These are phyloP conservation scores for Pseudomyrmex pallidus DNA, from an alignment of 1,140 invertebrate genomes.

Conservation along the genomic window DNA sequence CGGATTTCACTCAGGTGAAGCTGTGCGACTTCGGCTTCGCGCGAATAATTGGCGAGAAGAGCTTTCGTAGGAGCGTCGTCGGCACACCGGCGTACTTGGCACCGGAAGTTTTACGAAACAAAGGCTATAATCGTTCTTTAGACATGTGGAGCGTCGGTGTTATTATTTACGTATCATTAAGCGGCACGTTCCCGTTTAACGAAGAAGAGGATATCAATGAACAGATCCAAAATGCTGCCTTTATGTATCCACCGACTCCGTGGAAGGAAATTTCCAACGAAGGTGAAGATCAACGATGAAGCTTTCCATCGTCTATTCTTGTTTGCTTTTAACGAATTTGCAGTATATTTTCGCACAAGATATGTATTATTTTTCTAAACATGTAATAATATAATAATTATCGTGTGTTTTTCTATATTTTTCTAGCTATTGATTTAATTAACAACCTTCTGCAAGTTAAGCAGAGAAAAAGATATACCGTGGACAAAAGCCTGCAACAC, in stretches of 20 bases:
- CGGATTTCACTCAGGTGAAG: slow-evolving; percentile 98
- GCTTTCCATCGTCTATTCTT: not conserved
- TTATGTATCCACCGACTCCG: slow-evolving; percentile 99
- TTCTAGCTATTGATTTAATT: slow-evolving; percentile 99
- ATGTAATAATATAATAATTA: slow-evolving; percentile 1
- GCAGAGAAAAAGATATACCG: slow-evolving; percentile 97
- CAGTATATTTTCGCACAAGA: slow-evolving; percentile 6
- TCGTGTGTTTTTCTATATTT: slow-evolving; percentile 78
- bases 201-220: slow-evolving; percentile 99
- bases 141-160: slow-evolving; percentile 99
- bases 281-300: slow-evolving; percentile 88
- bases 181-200: slow-evolving; percentile 99
- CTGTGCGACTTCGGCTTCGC: slow-evolving; percentile 99
- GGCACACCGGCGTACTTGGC: slow-evolving; percentile 99
- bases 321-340: slow-evolving; percentile 1
- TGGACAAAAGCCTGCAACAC: slow-evolving; percentile 98
- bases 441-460: slow-evolving; percentile 99
- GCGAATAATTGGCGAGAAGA: slow-evolving; percentile 99
- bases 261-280: slow-evolving; percentile 99
- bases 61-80: slow-evolving; percentile 98
- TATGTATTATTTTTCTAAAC: slow-evolving; percentile 17
- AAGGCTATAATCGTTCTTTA: slow-evolving; percentile 98
- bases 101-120: slow-evolving; percentile 99
- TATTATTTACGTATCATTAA: slow-evolving; percentile 98
- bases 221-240: slow-evolving; percentile 99